Evolutionary conservation across 1,140 invertebrate species (phyloP).

Genomic region (Liolophura sinensis): DNA sequence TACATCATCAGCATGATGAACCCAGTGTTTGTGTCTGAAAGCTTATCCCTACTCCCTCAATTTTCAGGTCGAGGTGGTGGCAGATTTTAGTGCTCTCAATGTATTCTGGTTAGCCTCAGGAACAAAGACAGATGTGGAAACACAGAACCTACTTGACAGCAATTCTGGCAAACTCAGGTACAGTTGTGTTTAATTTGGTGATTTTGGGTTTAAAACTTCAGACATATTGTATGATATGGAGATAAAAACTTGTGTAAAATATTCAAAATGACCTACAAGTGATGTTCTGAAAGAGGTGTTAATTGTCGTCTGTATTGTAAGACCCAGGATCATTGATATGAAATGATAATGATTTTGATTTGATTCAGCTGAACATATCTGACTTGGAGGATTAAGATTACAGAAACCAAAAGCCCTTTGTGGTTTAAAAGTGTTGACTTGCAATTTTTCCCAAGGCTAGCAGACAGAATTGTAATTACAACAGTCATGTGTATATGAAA

Average conservation of each 20-base stretch:
- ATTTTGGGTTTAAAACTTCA: background rate
- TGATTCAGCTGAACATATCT: too few species aligned
- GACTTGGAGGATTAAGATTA: too few species aligned
- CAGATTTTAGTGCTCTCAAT: constrained; percentile 23
- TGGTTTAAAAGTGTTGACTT: too few species aligned
- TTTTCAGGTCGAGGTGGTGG: constrained; percentile 22
- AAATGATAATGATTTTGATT: too few species aligned
- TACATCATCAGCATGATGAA: too few species aligned
- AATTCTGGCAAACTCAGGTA: constrained; percentile 18
- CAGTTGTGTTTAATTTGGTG: background rate
- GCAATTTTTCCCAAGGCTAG: background rate
- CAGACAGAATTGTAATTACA: background rate
- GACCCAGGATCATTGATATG: too few species aligned
- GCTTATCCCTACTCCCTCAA: background rate
- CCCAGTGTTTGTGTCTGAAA: too few species aligned
- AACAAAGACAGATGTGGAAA: constrained; percentile 12
- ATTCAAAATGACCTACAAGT: background rate
- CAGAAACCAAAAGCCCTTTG: too few species aligned
- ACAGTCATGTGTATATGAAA: background rate
- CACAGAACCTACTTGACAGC: constrained; percentile 14
- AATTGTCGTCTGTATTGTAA: background rate
- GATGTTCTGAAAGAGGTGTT: background rate
- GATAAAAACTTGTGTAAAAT: background rate
- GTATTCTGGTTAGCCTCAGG: constrained; percentile 22
- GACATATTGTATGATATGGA: background rate